Evolutionary conservation across 92 coral and sea anemone genomes (phyloP).

Genomic region (Isaurus tuberculatus): DNA sequence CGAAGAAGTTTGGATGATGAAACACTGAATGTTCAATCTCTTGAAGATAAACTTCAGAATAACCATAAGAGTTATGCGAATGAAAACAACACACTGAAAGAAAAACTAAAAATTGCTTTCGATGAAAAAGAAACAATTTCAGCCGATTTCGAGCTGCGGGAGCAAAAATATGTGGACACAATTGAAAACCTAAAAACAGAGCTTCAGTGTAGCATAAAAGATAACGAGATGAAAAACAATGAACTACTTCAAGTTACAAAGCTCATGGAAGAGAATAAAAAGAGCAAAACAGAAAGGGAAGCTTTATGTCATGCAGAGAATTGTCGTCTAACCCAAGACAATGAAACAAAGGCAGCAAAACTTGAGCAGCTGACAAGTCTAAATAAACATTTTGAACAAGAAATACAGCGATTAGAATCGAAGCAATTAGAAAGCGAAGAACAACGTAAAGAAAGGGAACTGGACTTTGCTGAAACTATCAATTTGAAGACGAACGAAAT

Average conservation of each 20-base stretch:
- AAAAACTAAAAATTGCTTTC: background rate
- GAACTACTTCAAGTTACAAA: conserved; percentile 40
- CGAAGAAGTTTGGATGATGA: conserved; percentile 81
- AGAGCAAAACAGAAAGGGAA: conserved; percentile 27
- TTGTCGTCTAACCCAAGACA: conserved; percentile 2
- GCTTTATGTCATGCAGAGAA: conserved; percentile 9
- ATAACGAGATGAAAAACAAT: conserved; percentile 54
- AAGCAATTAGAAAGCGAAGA: conserved; percentile 4
- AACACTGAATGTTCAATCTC: conserved; percentile 56
- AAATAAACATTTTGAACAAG: background rate
- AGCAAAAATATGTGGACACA: background rate
- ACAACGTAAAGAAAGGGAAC: conserved; percentile 18
- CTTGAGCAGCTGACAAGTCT: background rate
- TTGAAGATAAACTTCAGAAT: conserved; percentile 62
- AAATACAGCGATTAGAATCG: background rate
- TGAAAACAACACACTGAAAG: background rate
- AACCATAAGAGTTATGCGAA: background rate
- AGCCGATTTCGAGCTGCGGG: conserved; percentile 34
- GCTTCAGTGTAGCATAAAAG: conserved; percentile 52
- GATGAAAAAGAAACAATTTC: conserved; percentile 52
- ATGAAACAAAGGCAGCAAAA: background rate
- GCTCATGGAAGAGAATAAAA: conserved; percentile 38
- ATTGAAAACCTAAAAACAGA: conserved; percentile 64
- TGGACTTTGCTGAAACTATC: background rate
- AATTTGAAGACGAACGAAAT: conserved; percentile 7